Evolutionary conservation across 2,888 invertebrate genomes (phyloP).

Genomic region (Willowsia nigromaculata): DNA sequence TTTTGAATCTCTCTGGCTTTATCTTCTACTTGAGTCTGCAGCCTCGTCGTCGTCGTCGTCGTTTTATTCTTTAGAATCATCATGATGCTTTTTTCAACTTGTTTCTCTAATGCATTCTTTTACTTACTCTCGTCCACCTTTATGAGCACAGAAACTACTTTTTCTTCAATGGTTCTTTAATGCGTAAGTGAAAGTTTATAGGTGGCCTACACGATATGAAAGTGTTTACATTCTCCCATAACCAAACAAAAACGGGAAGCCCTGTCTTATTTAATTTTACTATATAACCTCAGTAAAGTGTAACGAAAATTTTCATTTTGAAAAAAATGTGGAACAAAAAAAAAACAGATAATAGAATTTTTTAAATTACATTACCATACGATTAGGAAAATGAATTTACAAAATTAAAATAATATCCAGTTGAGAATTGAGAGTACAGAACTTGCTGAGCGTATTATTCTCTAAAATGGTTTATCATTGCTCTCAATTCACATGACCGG

Average conservation of each 20-base stretch:
- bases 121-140: constrained; percentile 35
- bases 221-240: not conserved
- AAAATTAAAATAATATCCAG: not conserved
- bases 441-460: not conserved
- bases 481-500: not conserved
- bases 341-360: not conserved
- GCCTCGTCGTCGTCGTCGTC: constrained; percentile 1
- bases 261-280: not conserved
- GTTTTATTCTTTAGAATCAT: not conserved
- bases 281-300: not conserved
- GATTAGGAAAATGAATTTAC: not conserved
- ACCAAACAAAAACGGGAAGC: not conserved
- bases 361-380: not conserved
- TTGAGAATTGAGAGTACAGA: too few relatives aligned
- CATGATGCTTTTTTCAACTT: not conserved
- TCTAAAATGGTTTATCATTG: not conserved
- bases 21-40: not conserved
- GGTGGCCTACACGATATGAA: not conserved
- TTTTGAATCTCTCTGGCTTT: not conserved
- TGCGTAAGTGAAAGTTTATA: too few relatives aligned
- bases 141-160: not conserved
- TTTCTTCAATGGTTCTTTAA: not conserved
- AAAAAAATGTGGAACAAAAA: too few relatives aligned
- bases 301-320: not conserved
- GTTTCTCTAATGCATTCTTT: constrained; percentile 28